Base-by-base conservation (phyloP, 2,888 invertebrate genomes). In the Petrolisthes cinctipes region DNA sequence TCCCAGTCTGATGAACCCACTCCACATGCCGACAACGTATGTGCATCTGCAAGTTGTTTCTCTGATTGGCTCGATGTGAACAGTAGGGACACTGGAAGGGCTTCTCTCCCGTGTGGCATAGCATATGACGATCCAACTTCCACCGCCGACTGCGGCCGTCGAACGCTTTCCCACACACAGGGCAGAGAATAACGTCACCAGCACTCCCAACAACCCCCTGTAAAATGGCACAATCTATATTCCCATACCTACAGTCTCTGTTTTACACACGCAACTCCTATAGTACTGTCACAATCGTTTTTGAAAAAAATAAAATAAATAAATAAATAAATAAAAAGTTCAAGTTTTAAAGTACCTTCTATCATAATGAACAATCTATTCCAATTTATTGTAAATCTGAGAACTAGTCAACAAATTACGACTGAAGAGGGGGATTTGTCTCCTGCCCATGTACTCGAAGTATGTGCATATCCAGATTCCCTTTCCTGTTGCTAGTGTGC, bases 71-170 rank as follows among this genome's bases (percentile, higher is more conserved):
- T 9, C 90, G 90, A 75, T 90, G 88, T 20, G 86, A 85, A 79
- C 90, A 90, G 57, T 85, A 85, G 75, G 85, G 89, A 73, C 90
- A 90, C 79, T 88, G 85, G 85, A 85, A 90, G 61, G 90, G 90
- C 61, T 88, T 89, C 56, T 86, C 90, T 14, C 90, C 90, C 17
- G 89, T 88, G 85, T 90, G 90, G 73, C 89, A 86, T 66, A 86
- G 86, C 86, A 90, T 85, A 75, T 90, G 90, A 51, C 89, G 89
- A 73, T 89, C 85, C 86, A 89, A 82, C 89, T 86, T 89, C 86
- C 86, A 86, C 68, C 86, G 80, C 71, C 89, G 89, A 86, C 86
- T 89, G 76, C 89, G 89, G 68, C 89, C 89, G 54, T 84, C 76
- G 85, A 89, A 89, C 61, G 53, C 84, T 85, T 89, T 89, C 78